Evolutionary conservation across 2,797 vertebrate species (phyloP).

Genomic region (Gymnoscopelus braueri): DNA sequence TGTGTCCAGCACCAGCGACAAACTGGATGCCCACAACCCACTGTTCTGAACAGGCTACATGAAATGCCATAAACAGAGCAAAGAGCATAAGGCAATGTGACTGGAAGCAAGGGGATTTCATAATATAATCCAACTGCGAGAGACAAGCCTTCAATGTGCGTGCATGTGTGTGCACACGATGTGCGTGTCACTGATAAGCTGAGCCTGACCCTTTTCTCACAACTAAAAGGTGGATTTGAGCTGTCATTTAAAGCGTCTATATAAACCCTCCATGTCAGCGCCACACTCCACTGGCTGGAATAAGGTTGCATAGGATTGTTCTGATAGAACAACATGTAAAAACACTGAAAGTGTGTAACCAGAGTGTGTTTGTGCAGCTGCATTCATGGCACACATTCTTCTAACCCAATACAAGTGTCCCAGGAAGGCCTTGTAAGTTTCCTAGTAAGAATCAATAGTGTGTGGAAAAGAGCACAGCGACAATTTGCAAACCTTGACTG

Average conservation of each 20-base stretch:
- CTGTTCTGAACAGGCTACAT: not conserved
- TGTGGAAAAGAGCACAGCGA: no score
- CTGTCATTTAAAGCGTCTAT: conserved; percentile 2
- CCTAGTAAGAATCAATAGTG: no score
- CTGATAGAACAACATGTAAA: not conserved
- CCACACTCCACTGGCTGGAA: not conserved
- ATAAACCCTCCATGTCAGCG: not conserved
- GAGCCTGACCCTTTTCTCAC: not conserved
- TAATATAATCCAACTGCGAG: conserved; percentile 4
- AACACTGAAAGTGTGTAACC: not conserved
- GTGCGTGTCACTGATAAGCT: not conserved
- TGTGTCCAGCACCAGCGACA: no score
- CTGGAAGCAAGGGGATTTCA: conserved; percentile 3
- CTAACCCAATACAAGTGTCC: no score
- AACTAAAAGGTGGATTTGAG: conserved; percentile 6
- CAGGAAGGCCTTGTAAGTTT: no score
- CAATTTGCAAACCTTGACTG: no score
- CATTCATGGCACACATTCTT: no score
- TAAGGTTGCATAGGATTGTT: not conserved
- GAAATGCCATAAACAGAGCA: conserved; percentile 5
- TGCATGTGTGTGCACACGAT: not conserved
- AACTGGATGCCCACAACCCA: no score
- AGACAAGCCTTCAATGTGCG: not conserved
- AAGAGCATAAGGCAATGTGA: not conserved
- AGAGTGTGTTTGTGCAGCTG: not conserved